Conservation (phyloP, 2,797 vertebrate species). For the Simalia tracyae region DNA sequence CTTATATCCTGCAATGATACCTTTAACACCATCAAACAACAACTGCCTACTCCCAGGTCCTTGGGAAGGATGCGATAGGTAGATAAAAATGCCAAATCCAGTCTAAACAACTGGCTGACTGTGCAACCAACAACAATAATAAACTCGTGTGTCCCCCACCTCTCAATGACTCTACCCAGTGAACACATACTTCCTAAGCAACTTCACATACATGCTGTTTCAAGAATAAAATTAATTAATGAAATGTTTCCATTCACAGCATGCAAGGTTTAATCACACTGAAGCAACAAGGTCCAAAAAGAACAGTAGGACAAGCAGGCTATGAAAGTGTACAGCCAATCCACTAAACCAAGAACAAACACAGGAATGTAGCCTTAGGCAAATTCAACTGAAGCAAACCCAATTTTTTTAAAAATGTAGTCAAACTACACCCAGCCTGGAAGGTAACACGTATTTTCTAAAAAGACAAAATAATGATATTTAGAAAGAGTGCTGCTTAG, state of each 20-base stretch:
- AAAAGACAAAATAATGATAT: conserved; percentile 21
- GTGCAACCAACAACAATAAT: background rate
- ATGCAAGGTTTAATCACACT: background rate
- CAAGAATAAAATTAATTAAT: background rate
- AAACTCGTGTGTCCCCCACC: background rate
- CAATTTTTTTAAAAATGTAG: conserved; percentile 31
- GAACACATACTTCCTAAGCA: background rate
- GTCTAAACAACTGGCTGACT: background rate
- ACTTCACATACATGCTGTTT: background rate
- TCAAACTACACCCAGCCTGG: conserved; percentile 30
- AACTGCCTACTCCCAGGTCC: background rate
- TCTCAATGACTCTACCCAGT: background rate
- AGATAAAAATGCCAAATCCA: background rate
- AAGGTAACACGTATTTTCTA: background rate
- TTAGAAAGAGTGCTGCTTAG: conserved; percentile 6
- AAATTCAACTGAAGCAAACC: conserved; percentile 45
- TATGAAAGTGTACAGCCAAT: conserved; percentile 35
- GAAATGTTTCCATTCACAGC: background rate
- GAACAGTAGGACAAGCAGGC: background rate
- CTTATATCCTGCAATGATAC: background rate
- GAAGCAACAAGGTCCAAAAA: background rate
- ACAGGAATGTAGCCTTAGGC: conserved; percentile 39
- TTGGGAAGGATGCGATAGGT: background rate
- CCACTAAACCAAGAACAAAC: conserved; percentile 39
- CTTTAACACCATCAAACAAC: background rate